Percentiles rank a stretch among this genome's conserved stretches.
These are phyloP conservation scores for Tachina lurida DNA, from an alignment of 2,888 invertebrate species.

Conservation along the genomic window DNA sequence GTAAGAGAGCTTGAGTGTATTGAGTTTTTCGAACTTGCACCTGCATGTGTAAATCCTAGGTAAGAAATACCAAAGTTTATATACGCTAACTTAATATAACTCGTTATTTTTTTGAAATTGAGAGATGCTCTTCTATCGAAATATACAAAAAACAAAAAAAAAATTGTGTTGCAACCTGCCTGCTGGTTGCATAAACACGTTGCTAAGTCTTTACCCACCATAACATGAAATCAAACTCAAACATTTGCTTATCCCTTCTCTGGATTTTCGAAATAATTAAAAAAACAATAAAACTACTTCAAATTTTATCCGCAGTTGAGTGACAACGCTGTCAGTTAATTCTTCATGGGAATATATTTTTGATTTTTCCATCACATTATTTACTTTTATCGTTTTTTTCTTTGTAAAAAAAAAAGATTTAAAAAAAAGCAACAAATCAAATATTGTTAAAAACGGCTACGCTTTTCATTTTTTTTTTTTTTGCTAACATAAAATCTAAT, in stretches of 20 bases:
- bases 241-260: neutral
- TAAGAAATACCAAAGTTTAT: too few species aligned
- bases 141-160: too few species aligned
- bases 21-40: too few species aligned
- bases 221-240: neutral
- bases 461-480: too few species aligned
- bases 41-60: too few species aligned
- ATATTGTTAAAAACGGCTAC: neutral
- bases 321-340: conserved; percentile 5
- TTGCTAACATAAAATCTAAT: neutral
- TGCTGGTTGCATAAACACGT: too few species aligned
- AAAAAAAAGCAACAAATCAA: neutral
- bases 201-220: too few species aligned
- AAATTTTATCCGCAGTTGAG: neutral
- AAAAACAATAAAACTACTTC: neutral
- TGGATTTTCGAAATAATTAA: neutral
- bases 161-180: too few species aligned
- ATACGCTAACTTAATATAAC: too few species aligned
- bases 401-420: neutral
- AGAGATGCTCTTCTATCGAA: too few species aligned
- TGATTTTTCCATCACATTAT: conserved; percentile 31
- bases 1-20: too few species aligned
- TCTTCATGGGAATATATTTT: conserved; percentile 2
- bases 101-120: too few species aligned
- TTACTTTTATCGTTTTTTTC: neutral